Conservation (phyloP, 1,140 invertebrate species). For the Apis dorsata region DNA sequence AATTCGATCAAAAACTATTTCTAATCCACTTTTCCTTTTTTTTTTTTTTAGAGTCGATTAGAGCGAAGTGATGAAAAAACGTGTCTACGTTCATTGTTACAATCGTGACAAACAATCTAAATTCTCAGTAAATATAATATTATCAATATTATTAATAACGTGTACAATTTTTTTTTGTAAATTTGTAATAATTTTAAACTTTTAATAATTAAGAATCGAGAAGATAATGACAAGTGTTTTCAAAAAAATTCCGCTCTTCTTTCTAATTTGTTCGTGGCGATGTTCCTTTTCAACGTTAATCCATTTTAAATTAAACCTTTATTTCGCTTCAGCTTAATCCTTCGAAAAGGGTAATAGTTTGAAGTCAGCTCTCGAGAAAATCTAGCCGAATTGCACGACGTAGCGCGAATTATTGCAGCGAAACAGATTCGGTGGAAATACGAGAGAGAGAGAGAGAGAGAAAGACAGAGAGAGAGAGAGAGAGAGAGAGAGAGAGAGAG, state of each 20-base stretch:
- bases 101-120: not conserved
- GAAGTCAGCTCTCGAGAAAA: not conserved
- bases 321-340: not conserved
- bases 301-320: constrained; percentile 14
- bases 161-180: too few species aligned
- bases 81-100: too few species aligned
- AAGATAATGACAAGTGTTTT: not conserved
- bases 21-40: too few species aligned
- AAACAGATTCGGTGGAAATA: constrained; percentile 5
- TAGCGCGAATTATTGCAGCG: not conserved
- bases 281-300: not conserved
- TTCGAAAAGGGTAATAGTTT: not conserved
- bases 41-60: not conserved
- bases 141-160: too few species aligned
- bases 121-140: not conserved
- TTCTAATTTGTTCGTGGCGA: not conserved
- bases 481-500: too few species aligned
- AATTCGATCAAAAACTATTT: not conserved
- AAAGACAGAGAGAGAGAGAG: too few species aligned
- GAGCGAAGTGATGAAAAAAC: not conserved
- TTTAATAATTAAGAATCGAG: too few species aligned
- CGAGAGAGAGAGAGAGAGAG: not conserved
- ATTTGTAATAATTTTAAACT: too few species aligned
- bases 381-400: not conserved
- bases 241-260: not conserved